These are phyloP conservation scores for Limnephilus lunatus DNA, from an alignment of 2,888 invertebrate species.

Conservation along the genomic window DNA sequence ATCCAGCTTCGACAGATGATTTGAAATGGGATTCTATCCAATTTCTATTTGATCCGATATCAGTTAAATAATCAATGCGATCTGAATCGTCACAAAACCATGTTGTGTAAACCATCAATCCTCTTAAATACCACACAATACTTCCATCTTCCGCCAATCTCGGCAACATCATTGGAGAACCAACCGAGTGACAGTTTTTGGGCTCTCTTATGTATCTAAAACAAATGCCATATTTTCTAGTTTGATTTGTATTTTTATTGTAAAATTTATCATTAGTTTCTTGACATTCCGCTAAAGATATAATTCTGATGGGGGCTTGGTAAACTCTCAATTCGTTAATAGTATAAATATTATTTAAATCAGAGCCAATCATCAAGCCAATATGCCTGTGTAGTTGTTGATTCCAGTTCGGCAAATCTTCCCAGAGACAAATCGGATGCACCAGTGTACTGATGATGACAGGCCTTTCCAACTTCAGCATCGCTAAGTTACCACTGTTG, in stretches of 20 bases:
- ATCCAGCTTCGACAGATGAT: slow-evolving; percentile 51
- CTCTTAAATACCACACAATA: slow-evolving; percentile 58
- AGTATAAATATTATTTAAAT: slow-evolving; percentile 48
- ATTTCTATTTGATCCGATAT: slow-evolving; percentile 45
- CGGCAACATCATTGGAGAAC: slow-evolving; percentile 60
- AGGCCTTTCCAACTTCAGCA: slow-evolving; percentile 40
- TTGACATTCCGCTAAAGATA: slow-evolving; percentile 26
- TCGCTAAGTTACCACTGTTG: slow-evolving; percentile 3
- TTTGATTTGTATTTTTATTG: not conserved
- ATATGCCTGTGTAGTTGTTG: slow-evolving; percentile 46
- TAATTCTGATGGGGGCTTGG: slow-evolving; percentile 52
- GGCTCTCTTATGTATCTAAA: slow-evolving; percentile 30
- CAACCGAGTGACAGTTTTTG: slow-evolving; percentile 53
- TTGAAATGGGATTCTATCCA: slow-evolving; percentile 62
- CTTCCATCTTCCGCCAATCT: slow-evolving; percentile 56
- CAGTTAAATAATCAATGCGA: not conserved
- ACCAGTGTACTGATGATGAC: slow-evolving; percentile 51
- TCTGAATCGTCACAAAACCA: slow-evolving; percentile 23
- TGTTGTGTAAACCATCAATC: slow-evolving; percentile 33
- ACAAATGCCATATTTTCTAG: not conserved
- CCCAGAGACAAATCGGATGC: slow-evolving; percentile 61
- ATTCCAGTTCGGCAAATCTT: slow-evolving; percentile 51
- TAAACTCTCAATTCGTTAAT: slow-evolving; percentile 37
- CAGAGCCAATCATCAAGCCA: slow-evolving; percentile 58
- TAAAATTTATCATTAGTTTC: not conserved